Base-by-base conservation (phyloP, 2,888 invertebrate species). In the Neoaliturus tenellus region DNA sequence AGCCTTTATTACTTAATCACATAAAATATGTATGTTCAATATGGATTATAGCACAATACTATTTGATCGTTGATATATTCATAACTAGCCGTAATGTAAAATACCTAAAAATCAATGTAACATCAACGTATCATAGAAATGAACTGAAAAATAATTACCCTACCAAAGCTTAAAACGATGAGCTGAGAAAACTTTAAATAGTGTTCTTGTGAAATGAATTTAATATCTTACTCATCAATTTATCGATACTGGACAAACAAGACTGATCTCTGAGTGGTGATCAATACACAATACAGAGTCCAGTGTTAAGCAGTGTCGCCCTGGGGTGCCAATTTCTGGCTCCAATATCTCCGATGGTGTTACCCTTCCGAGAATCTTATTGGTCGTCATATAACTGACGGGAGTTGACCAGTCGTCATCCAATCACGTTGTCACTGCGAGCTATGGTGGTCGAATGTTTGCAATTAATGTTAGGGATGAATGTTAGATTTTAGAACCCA, bases 271-370 rank as follows among this genome's bases (percentile, higher is more conserved):
- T 4, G 10, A 4, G 17, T 14, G 44, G 17, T 4, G 17, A 17
- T 3, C 17, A 14, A 20, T 23, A 55, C 55, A 55, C 55, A 25
- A 55, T 25, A 20, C 20, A 55, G 14, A 12, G 23, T 44, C 6
- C 17, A 14, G 4, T 44, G 44, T 4, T 44, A 55, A 55, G 23
- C 55, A 20, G 14, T 41, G 14, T 55, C 10, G 20, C 55, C 55
- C 55, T 20, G 55, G 55, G 55, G 55, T 55, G 55, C 55, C 55
- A 55, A 55, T 55, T 55, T 55, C 55, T 55, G 23, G 12, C 23
- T 55, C 23, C 55, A 23, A 55, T 55, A 55, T 55, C 55, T 12
- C 2, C 20, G 20, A 55, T 20, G 55, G 8, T 23, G 17, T 44
- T 44, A 44, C 55, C 23, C 55, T 23, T 23, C 55, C 48, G 5